Conservation (phyloP, 2,113 vertebrate species). For the Colaptes auratus region DNA sequence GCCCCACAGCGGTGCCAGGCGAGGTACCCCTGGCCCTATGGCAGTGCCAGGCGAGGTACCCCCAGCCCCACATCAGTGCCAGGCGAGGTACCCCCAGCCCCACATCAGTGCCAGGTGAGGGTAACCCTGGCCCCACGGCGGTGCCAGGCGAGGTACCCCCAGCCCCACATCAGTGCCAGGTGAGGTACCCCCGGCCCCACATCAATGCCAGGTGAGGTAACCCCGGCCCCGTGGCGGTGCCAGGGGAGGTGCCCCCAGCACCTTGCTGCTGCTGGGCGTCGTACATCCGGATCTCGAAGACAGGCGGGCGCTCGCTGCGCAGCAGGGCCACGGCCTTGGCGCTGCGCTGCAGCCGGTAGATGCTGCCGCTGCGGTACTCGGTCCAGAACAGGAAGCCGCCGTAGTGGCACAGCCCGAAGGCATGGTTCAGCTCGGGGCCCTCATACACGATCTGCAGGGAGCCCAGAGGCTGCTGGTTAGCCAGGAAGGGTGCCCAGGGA, state of each 20-base stretch:
- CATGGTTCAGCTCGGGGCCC: slow-evolving; percentile 91
- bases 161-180: no score
- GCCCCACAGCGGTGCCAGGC: no score
- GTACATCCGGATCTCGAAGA: slow-evolving; percentile 97
- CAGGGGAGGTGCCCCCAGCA: slow-evolving; percentile 10
- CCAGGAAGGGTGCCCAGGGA: accelerated
- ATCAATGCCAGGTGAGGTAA: no score
- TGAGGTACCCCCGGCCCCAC: no score
- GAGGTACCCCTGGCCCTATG: no score
- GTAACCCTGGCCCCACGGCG: no score
- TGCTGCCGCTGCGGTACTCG: slow-evolving; percentile 93
- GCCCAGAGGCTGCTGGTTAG: background rate
- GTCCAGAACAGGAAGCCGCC: slow-evolving; percentile 96
- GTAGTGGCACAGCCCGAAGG: slow-evolving; percentile 95
- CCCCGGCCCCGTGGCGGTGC: no score
- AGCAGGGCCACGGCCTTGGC: slow-evolving; percentile 87
- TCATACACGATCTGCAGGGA: slow-evolving; percentile 88
- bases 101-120: no score
- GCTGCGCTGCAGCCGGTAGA: slow-evolving; percentile 88
- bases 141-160: no score
- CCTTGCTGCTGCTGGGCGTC: slow-evolving; percentile 97
- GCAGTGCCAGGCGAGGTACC: no score
- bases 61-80: no score
- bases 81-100: no score
- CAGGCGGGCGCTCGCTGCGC: slow-evolving; percentile 92